Conservation (phyloP, 64 coral and sea anemone genomes). For the Porites lutea region DNA sequence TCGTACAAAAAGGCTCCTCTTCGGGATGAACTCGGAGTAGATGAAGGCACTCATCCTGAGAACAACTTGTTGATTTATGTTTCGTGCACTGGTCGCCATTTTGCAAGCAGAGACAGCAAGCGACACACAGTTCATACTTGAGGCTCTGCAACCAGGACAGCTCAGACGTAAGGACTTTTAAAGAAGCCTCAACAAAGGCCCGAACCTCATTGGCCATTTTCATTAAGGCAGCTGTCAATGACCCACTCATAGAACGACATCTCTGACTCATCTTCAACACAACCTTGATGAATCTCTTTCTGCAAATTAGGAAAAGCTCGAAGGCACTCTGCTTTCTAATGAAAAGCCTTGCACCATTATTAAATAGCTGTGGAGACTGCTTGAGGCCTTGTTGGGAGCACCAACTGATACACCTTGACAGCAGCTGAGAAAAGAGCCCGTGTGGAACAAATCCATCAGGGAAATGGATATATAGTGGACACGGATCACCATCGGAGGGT, state of each 20-base stretch:
- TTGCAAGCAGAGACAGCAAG: constrained; percentile 20
- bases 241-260: background rate
- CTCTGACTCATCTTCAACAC: background rate
- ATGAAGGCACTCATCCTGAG: constrained; percentile 48
- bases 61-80: constrained; percentile 20
- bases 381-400: background rate
- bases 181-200: constrained; percentile 30
- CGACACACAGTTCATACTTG: constrained; percentile 47
- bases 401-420: constrained; percentile 46
- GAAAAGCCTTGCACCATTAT: constrained; percentile 29
- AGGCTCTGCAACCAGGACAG: constrained; percentile 29
- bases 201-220: constrained; percentile 40
- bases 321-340: background rate
- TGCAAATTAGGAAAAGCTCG: constrained; percentile 6
- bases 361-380: constrained; percentile 19
- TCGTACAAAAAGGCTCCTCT: background rate
- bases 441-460: constrained; percentile 57
- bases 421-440: constrained; percentile 16
- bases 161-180: constrained; percentile 27
- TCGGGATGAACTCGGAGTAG: background rate
- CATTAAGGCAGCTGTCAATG: background rate
- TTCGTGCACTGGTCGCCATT: constrained; percentile 15
- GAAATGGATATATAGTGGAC: constrained; percentile 46
- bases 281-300: constrained; percentile 46
- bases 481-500: constrained; percentile 3